Evolutionary conservation across 2,888 invertebrate genomes (phyloP), one percentile per base, ranked within the genome.

Genomic region (Epistrophella euchroma): DNA sequence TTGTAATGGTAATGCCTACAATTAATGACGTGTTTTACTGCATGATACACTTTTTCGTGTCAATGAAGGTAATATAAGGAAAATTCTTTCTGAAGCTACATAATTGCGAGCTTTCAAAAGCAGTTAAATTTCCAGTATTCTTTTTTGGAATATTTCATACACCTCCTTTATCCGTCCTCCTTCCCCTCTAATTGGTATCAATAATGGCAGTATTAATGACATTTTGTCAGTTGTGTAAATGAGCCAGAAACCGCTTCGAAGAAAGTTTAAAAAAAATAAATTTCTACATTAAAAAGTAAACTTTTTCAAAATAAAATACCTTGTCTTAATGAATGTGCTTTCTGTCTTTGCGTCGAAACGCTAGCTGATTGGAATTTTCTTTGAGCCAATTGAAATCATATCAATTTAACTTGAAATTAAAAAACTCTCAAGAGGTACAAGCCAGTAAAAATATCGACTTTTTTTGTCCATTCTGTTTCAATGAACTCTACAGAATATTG

Each of bases 401-500:
- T 55, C 9, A n/a, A 28, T 55, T 55, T n/a, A 10, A 55, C 9
- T 28, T 5, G 2, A 52, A 55, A 52, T 25, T n/a, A n/a, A 32
- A 55, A 28, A 28, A 28, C 4, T n/a, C 55, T 55, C 55, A 32
- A 55, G 28, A 55, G 55, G n/a, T 11, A 32, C n/a, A 10, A 55
- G n/a, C 32, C 22, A 22, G 50, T 50, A 13, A 50, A 50, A 50
- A 25, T 22, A 50, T 50, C 6, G 6, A 15, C 22, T 22, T 32
- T 28, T 5, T n/a, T 28, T 10, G 55, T 55, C 55, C n/a, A 32
- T 9, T n/a, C 55, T 55, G 55, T 55, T 28, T 32, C n/a, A 55
- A 55, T 55, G 28, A 52, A 17, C n/a, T n/a, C 11, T 43, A 72
- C 40, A 66, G 58, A 76, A 60, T 72, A 76, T 76, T 66, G 66